These are phyloP conservation scores for Drepana arcuata DNA, from an alignment of 1,140 invertebrate genomes.

Conservation along the genomic window DNA sequence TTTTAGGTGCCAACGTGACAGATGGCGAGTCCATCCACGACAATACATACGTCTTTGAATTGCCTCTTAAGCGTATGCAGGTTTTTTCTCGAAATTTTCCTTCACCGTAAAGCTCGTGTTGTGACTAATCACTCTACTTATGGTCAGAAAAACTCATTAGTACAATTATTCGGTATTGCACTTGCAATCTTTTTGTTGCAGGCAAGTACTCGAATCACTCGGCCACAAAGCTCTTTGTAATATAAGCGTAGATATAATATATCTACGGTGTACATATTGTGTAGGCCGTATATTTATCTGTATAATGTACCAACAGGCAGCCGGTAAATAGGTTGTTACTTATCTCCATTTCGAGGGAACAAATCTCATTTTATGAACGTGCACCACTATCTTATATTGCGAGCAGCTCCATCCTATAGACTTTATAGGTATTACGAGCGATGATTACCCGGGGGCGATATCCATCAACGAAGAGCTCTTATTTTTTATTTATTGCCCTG, in stretches of 20 bases:
- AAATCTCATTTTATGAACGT: conserved; percentile 18
- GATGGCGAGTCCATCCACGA: too few relatives aligned
- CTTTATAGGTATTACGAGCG: conserved; percentile 11
- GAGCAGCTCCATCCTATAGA: conserved; percentile 8
- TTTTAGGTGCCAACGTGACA: too few relatives aligned
- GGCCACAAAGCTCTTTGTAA: neutral
- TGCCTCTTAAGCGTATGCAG: too few relatives aligned
- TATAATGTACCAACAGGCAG: neutral
- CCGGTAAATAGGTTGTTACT: conserved; percentile 3
- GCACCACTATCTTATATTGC: conserved; percentile 17
- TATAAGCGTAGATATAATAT: neutral
- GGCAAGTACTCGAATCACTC: neutral
- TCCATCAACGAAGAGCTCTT: conserved; percentile 18
- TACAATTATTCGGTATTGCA: too few relatives aligned
- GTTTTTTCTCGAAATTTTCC: too few relatives aligned
- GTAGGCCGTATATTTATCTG: neutral
- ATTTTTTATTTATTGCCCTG: conserved; percentile 20
- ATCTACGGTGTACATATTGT: neutral
- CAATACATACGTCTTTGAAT: too few relatives aligned
- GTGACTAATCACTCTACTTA: too few relatives aligned
- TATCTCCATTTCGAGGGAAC: conserved; percentile 10
- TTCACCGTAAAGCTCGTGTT: too few relatives aligned
- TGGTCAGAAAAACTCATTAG: too few relatives aligned
- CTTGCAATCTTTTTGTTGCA: neutral
- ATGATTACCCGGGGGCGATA: conserved; percentile 24